Conservation (phyloP, 2,888 invertebrate species). For the Gastracanthus pulcherrimus region DNA sequence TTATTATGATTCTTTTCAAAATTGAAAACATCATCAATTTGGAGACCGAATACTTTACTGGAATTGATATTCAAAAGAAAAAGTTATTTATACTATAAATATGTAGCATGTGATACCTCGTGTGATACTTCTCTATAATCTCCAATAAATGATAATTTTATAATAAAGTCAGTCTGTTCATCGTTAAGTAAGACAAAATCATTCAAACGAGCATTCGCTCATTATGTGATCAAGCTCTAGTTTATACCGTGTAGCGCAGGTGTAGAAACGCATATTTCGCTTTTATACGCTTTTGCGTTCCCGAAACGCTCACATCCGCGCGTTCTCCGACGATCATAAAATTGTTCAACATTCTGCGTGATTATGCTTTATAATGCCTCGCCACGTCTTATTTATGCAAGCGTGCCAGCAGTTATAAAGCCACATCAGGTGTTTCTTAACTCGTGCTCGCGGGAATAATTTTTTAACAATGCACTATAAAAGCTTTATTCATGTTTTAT, state of each 20-base stretch:
- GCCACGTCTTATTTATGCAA: slow-evolving; percentile 47
- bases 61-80: no score
- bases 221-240: slow-evolving; percentile 47
- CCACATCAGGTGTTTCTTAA: slow-evolving; percentile 45
- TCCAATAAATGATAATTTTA: no score
- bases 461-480: slow-evolving; percentile 29
- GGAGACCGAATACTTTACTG: no score
- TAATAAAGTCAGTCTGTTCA: no score
- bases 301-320: slow-evolving; percentile 2
- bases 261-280: slow-evolving; percentile 33
- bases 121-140: no score
- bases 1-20: no score
- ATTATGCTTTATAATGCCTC: slow-evolving; percentile 47
- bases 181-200: slow-evolving; percentile 13
- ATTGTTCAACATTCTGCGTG: slow-evolving; percentile 48
- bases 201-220: slow-evolving; percentile 14
- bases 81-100: no score
- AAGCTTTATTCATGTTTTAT: background rate
- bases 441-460: background rate
- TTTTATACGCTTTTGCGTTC: slow-evolving; percentile 17
- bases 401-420: background rate
- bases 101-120: no score
- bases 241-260: slow-evolving; percentile 46
- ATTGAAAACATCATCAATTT: no score
- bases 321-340: slow-evolving; percentile 40